phyloP scores from a whole-genome alignment of 2,113 vertebrate species.

The Dipodomys merriami region DNA sequence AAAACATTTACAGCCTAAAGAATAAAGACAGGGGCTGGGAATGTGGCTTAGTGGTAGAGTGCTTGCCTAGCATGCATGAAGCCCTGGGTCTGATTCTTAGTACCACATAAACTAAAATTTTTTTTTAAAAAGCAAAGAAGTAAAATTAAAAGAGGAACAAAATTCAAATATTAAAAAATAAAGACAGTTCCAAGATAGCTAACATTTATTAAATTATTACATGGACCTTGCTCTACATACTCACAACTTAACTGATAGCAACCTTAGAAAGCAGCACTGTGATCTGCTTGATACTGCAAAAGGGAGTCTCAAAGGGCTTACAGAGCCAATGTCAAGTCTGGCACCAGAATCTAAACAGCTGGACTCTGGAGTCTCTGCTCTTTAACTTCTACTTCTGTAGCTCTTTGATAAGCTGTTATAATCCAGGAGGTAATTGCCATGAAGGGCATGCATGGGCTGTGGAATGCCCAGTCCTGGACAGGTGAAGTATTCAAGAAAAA shows the following conservation, averaged over 20 bases:
- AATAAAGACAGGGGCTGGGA: background rate
- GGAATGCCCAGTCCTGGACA: background rate
- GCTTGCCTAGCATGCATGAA: too few species aligned
- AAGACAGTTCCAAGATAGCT: background rate
- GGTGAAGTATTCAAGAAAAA: background rate
- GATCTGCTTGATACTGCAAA: constrained; percentile 4
- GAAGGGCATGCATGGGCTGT: background rate
- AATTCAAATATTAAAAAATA: too few species aligned
- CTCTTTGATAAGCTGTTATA: background rate
- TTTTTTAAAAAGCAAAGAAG: too few species aligned
- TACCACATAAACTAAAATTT: too few species aligned
- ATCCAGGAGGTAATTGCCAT: background rate
- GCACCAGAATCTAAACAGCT: background rate
- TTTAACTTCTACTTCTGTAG: background rate
- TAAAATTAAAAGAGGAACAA: too few species aligned
- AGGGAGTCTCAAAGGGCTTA: background rate
- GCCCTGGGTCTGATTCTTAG: too few species aligned
- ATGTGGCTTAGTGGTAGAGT: too few species aligned
- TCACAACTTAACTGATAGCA: background rate
- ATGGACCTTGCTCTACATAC: background rate
- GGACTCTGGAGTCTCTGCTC: background rate
- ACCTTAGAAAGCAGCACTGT: background rate
- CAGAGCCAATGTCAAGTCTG: background rate
- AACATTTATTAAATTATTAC: background rate
- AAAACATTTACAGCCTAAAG: background rate